Evolutionary conservation across 2,113 vertebrate species (phyloP).

Genomic region (Nerophis lumbriciformis): DNA sequence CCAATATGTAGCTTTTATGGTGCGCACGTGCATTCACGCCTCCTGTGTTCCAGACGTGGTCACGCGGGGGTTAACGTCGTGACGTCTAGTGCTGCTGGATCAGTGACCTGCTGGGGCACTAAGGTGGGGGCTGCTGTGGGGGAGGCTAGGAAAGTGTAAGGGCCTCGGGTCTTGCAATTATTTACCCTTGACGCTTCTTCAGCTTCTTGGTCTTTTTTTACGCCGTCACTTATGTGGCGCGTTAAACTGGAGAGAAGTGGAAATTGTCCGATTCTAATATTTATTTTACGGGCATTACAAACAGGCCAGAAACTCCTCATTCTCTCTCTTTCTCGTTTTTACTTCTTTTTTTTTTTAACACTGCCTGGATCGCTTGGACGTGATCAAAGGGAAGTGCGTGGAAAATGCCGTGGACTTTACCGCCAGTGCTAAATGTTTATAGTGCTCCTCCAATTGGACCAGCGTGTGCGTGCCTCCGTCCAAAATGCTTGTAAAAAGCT

Average conservation of each 20-base stretch:
- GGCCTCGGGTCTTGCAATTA: slow-evolving; percentile 16
- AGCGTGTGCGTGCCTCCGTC: slow-evolving; percentile 25
- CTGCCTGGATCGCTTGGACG: slow-evolving; percentile 48
- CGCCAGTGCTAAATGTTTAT: slow-evolving; percentile 56
- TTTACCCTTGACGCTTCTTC: slow-evolving; percentile 12
- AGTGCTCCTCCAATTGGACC: slow-evolving; percentile 37
- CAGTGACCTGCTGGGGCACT: slow-evolving; percentile 66
- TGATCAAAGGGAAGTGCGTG: slow-evolving; percentile 45
- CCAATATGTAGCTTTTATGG: not conserved
- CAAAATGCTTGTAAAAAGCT: slow-evolving; percentile 26
- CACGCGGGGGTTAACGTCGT: slow-evolving; percentile 67
- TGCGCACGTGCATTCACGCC: not conserved
- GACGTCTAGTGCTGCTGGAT: slow-evolving; percentile 64
- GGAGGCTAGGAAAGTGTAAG: slow-evolving; percentile 17
- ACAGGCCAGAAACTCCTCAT: not conserved
- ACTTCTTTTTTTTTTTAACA: slow-evolving; percentile 50
- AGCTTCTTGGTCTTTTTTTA: slow-evolving; percentile 11
- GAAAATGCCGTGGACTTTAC: slow-evolving; percentile 49
- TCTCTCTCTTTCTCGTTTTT: slow-evolving; percentile 3
- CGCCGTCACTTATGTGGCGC: not conserved
- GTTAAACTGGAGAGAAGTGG: slow-evolving; percentile 35
- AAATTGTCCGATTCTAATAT: slow-evolving; percentile 39
- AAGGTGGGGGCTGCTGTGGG: slow-evolving; percentile 47
- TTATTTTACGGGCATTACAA: slow-evolving; percentile 19
- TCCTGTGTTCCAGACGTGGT: slow-evolving; percentile 21